Evolutionary conservation across 2,888 invertebrate genomes (phyloP), one percentile per base, ranked within the genome.

Genomic region (Drosophila subquinaria): DNA sequence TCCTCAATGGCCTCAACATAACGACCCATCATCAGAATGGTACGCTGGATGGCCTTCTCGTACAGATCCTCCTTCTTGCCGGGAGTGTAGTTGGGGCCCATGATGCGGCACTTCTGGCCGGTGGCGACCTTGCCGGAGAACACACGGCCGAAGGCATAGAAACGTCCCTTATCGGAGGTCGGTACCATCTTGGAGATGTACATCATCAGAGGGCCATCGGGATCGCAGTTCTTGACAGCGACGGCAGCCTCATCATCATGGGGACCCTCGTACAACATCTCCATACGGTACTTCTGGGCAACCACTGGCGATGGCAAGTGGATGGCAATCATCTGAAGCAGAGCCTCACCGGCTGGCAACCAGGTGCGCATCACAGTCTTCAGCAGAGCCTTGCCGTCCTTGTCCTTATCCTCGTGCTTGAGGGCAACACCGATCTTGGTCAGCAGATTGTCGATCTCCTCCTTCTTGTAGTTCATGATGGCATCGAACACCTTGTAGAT

Each of bases 111-210:
- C 94, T 98, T 98, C 95, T 96, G 95, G 66, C 98, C 98, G 64
- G 98, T 98, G 81, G 96, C 94, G 9, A 97, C 96, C 93, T 96
- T 98, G 90, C 99, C 99, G 84, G 99, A 97, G 95, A 99, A 99
- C 35, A 99, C 99, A 94, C 99, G 98, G 56, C 99, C 99, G 93
- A 99, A 99, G 72, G 99, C 99, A 94, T 99, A 99, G 96, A 99
- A 99, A 93, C 99, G 97, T 75, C 99, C 99, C 94, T 99, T 99
- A 94, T 99, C 99, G 13, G 98, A 96, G 15, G 99, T 99, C 82
- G 99, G 99, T 93, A 99, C 99, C 99, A 99, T 99, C 94, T 99
- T 99, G 55, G 98, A 98, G 83, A 99, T 95, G 95, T 99, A 99
- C 99, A 99, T 99, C 99, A 99, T 99, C 68, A 99, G 95, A 15